phyloP scores from a whole-genome alignment of 2,888 invertebrate genomes.

The Leucania comma region DNA sequence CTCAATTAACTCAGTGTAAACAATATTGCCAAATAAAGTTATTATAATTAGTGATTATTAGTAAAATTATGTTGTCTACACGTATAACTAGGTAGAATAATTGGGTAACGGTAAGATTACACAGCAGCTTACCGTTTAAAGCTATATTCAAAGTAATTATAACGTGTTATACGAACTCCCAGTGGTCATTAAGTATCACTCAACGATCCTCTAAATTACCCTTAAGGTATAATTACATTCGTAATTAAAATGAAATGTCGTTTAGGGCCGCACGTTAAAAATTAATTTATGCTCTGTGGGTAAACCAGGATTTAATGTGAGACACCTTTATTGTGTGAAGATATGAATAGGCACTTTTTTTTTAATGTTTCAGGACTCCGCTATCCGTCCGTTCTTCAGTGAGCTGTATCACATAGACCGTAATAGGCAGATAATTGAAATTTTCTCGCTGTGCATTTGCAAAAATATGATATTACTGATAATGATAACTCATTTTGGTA shows the following conservation, averaged over 20 bases:
- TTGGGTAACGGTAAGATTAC: slow-evolving; percentile 23
- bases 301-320: slow-evolving; percentile 60
- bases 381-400: too few relatives aligned
- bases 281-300: slow-evolving; percentile 53
- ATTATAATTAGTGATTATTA: neutral
- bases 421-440: too few relatives aligned
- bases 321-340: slow-evolving; percentile 27
- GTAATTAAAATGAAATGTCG: slow-evolving; percentile 68
- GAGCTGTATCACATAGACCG: too few relatives aligned
- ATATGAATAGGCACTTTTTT: slow-evolving; percentile 7
- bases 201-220: slow-evolving; percentile 63
- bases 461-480: too few relatives aligned
- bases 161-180: slow-evolving; percentile 47
- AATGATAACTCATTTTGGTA: too few relatives aligned
- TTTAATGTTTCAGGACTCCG: too few relatives aligned
- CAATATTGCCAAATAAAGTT: neutral
- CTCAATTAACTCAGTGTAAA: neutral
- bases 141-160: slow-evolving; percentile 25
- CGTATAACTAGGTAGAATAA: slow-evolving; percentile 8
- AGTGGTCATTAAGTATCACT: slow-evolving; percentile 66
- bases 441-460: too few relatives aligned
- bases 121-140: slow-evolving; percentile 38
- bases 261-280: slow-evolving; percentile 59
- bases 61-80: neutral
- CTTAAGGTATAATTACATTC: slow-evolving; percentile 67